Conservation (phyloP, 2,888 invertebrate species). For the Nemoura dubitans region DNA sequence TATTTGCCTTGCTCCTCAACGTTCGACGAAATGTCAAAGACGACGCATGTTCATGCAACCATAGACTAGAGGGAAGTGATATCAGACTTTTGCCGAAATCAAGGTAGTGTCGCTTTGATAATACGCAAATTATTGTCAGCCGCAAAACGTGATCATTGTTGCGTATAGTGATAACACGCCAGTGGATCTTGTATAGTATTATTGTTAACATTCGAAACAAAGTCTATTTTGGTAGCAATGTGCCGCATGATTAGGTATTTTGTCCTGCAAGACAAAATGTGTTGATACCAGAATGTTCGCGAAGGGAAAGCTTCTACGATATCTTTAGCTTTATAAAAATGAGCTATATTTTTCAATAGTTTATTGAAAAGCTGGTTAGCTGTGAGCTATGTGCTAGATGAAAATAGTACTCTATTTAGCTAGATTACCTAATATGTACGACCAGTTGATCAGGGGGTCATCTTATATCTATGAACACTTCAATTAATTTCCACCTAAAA, state of each 20-base stretch:
- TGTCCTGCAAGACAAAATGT: background rate
- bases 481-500: too few relatives aligned
- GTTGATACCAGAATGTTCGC: conserved; percentile 4
- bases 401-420: too few relatives aligned
- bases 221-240: conserved; percentile 47
- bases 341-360: background rate
- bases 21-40: background rate
- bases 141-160: background rate
- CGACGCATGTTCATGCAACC: background rate
- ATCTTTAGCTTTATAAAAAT: background rate
- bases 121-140: background rate
- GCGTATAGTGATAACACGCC: background rate
- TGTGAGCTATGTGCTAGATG: background rate
- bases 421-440: too few relatives aligned
- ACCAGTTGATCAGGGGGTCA: too few relatives aligned
- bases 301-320: background rate
- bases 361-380: background rate
- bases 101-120: background rate
- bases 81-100: conserved; percentile 1
- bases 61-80: background rate
- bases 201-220: conserved; percentile 42
- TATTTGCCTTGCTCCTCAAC: background rate
- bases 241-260: background rate
- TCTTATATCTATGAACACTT: too few relatives aligned
- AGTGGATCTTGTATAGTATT: conserved; percentile 1